Evolutionary conservation across 2,888 invertebrate genomes (phyloP), one percentile per base, ranked within the genome.

Genomic region (Pyrrhosoma nymphula): DNA sequence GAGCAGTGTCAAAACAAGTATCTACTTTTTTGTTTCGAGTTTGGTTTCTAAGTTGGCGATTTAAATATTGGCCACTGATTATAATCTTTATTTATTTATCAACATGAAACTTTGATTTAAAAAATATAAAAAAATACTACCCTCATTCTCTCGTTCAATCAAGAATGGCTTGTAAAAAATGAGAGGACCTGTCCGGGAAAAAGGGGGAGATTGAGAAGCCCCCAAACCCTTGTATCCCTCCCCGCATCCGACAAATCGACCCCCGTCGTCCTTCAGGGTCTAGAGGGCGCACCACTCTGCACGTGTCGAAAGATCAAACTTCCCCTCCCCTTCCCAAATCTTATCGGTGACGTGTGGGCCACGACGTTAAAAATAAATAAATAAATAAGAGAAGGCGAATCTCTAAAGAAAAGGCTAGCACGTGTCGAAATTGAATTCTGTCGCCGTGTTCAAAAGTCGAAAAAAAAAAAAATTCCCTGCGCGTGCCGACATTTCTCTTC

Each of bases 391-490:
- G 26, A 69, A n/a, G 69, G 69, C n/a, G 69, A 2, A 47, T 8
- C n/a, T 69, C 26, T 1, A 82, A 1, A 35, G 26, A 35, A 82
- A 30, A 6, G 6, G 35, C 30, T 12, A 8, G 82, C 82, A 82
- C 82, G 82, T 82, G 82, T 82, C 35, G 35, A 35, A 82, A 82
- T 82, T 82, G 82, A 82, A 82, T 18, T 35, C 82, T 35, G 82
- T 35, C 82, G 8, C 47, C 47, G 82, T 35, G 82, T 82, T 82
- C 16, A 82, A 82, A 35, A n/a, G 82, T 82, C 82, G 47, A 8
- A 8, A 47, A 47, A 47, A 47, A 47, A 35, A 82, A 82, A 35
- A 82, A 82, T 82, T 16, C 26, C 0, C 82, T 0, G 35, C 30
- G 16, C 82, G 82, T 35, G 82, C 82, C 14, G 47, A 26, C 69